phyloP scores from a whole-genome alignment of 2,888 invertebrate species.

The Macrophya alboannulata region DNA sequence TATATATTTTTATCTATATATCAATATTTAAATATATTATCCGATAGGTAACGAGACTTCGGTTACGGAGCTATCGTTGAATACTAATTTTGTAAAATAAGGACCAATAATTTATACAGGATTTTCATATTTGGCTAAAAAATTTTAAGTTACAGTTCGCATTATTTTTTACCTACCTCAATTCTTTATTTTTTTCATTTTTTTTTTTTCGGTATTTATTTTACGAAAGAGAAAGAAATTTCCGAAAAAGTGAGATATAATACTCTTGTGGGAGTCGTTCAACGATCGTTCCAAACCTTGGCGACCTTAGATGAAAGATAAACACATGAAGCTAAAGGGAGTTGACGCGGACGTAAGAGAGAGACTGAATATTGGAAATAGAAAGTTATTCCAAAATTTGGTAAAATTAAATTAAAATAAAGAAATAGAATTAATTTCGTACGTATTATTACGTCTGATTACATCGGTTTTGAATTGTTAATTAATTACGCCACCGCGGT shows the following conservation, averaged over 20 bases:
- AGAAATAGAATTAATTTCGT: background rate
- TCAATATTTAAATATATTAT: too few relatives aligned
- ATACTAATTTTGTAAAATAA: background rate
- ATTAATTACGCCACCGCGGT: conserved; percentile 20
- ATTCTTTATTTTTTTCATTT: background rate
- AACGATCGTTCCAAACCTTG: conserved; percentile 23
- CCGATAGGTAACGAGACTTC: background rate
- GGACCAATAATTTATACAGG: background rate
- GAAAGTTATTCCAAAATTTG: too few relatives aligned
- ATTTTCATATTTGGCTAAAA: background rate
- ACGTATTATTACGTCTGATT: background rate
- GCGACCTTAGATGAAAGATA: conserved; percentile 14
- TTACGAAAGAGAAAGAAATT: background rate
- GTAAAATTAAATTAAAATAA: background rate
- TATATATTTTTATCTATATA: too few relatives aligned
- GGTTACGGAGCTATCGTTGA: too few relatives aligned
- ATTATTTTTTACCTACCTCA: background rate
- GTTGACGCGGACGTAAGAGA: background rate
- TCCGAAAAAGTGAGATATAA: conserved; percentile 4
- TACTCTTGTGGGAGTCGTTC: conserved; percentile 15
- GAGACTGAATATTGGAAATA: background rate
- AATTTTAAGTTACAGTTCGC: background rate
- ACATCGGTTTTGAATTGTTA: conserved; percentile 19
- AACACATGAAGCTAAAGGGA: background rate
- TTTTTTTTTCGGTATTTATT: background rate